Conservation (phyloP, 2,113 vertebrate genomes). For the Nesogale talazaci region DNA sequence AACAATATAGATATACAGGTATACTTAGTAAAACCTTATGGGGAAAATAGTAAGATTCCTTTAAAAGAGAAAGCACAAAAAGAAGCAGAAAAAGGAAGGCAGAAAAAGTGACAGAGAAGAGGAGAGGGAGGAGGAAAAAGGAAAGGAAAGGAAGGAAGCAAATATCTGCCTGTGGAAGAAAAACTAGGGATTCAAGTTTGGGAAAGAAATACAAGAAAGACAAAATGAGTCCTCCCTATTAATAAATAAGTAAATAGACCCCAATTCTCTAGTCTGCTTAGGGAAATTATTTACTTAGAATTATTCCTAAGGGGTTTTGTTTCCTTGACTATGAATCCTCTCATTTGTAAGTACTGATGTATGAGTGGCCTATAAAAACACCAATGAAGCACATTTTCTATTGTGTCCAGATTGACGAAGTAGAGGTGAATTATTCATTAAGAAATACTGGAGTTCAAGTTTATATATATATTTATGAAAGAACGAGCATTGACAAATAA, state of each 20-base stretch:
- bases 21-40: neutral
- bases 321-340: neutral
- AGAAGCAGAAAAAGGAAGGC: neutral
- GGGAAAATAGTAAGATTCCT: neutral
- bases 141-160: neutral
- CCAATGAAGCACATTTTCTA: conserved; percentile 1
- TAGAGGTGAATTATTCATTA: neutral
- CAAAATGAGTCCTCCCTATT: neutral
- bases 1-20: conserved; percentile 19
- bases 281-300: conserved; percentile 40
- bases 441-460: conserved; percentile 20
- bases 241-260: neutral
- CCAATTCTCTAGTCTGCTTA: neutral
- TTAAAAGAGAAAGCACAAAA: neutral
- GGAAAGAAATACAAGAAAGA: neutral
- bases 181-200: neutral
- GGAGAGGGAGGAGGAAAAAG: neutral
- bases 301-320: neutral
- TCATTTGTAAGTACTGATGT: neutral
- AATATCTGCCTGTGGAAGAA: neutral
- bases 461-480: neutral
- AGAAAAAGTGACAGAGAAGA: too few relatives aligned
- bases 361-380: conserved; percentile 1
- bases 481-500: conserved; percentile 14
- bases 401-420: neutral